phyloP scores from a whole-genome alignment of 2,888 invertebrate species.

The Dynastes tityus region DNA sequence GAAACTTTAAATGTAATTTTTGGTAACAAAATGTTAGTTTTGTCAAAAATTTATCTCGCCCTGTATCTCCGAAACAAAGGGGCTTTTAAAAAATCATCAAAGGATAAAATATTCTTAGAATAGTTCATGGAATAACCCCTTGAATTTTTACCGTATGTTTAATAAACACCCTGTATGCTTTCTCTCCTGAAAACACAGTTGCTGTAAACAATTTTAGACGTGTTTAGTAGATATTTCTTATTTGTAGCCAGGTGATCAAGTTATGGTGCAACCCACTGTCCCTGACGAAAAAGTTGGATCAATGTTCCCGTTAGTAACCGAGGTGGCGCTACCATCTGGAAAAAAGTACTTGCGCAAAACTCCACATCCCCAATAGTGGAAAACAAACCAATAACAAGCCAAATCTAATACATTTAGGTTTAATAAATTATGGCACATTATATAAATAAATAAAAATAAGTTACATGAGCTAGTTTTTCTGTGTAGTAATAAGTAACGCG shows the following conservation, averaged over 20 bases:
- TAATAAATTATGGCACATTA: constrained; percentile 50
- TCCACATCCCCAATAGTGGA: constrained; percentile 71
- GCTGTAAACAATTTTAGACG: too few species aligned
- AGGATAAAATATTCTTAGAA: too few species aligned
- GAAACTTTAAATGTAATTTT: too few species aligned
- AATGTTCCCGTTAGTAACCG: constrained; percentile 83
- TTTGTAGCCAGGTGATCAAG: constrained; percentile 84
- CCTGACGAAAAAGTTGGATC: constrained; percentile 79
- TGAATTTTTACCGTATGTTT: too few species aligned
- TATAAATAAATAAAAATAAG: constrained; percentile 47
- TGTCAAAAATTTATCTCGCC: too few species aligned
- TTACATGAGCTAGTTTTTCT: constrained; percentile 24
- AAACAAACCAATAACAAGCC: too few species aligned
- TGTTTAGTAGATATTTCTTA: background rate
- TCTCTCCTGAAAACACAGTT: too few species aligned
- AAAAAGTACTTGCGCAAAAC: constrained; percentile 87
- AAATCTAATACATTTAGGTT: background rate
- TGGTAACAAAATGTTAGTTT: too few species aligned
- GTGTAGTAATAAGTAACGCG: background rate
- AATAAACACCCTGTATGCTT: too few species aligned
- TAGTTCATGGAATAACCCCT: too few species aligned
- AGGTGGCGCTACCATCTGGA: constrained; percentile 86
- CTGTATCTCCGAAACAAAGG: too few species aligned
- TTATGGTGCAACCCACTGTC: constrained; percentile 92
- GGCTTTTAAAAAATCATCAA: too few species aligned